Evolutionary conservation across 2,113 vertebrate genomes (phyloP).

Genomic region (Piaya cayana): DNA sequence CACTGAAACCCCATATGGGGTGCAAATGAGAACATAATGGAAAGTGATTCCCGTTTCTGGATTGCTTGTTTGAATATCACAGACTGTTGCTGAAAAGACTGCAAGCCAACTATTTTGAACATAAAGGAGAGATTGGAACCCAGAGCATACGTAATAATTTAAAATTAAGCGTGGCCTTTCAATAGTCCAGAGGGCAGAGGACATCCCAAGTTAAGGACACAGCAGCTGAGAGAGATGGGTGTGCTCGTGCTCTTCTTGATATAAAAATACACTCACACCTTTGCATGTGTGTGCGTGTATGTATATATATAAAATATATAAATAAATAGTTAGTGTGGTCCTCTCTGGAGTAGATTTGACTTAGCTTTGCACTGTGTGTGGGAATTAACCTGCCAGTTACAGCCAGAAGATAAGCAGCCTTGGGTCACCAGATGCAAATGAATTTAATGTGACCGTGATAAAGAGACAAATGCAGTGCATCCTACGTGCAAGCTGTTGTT

Average conservation of each 20-base stretch:
- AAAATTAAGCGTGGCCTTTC: neutral
- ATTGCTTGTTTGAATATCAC: constrained; percentile 21
- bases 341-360: neutral
- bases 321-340: neutral
- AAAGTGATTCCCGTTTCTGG: constrained; percentile 39
- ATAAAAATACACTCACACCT: fast-evolving
- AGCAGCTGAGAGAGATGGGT: neutral
- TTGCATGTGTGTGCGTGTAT: neutral
- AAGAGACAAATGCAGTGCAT: neutral
- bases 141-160: neutral
- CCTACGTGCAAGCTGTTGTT: neutral
- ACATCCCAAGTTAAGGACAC: neutral
- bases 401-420: constrained; percentile 1
- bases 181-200: neutral
- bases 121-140: neutral
- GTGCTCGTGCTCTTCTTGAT: neutral
- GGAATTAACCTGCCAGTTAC: neutral
- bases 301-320: too few species aligned
- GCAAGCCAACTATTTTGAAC: neutral
- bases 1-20: constrained; percentile 27
- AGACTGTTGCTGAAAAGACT: neutral
- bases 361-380: neutral
- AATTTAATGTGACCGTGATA: neutral
- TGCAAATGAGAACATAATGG: constrained; percentile 52
- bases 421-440: neutral